phyloP scores from a whole-genome alignment of 2,888 invertebrate genomes.

The Chirona hameri region DNA sequence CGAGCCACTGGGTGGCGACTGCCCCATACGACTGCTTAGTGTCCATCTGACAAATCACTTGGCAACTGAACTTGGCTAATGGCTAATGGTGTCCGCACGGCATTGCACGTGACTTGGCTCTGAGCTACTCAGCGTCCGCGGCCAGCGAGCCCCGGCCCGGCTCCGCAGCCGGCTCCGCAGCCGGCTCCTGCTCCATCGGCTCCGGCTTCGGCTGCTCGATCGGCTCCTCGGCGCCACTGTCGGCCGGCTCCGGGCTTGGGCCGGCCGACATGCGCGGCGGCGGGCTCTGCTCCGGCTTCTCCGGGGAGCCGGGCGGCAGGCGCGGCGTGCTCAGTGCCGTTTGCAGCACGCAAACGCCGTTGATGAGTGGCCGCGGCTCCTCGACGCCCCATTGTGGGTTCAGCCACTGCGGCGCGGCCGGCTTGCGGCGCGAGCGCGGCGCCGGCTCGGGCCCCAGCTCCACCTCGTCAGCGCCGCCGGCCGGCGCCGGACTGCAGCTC shows the following conservation, averaged over 20 bases:
- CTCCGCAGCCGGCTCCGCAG: not conserved
- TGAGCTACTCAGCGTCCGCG: not conserved
- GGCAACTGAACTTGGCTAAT: slow-evolving; percentile 2
- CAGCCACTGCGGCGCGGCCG: slow-evolving; percentile 95
- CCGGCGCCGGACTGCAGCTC: not conserved
- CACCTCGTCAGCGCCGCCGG: slow-evolving; percentile 47
- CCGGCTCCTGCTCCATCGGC: not conserved
- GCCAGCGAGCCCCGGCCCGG: not conserved
- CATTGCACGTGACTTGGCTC: not conserved
- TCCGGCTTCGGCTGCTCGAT: slow-evolving; percentile 10
- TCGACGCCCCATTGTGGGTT: slow-evolving; percentile 73
- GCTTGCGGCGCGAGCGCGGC: slow-evolving; percentile 73
- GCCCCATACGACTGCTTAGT: not conserved
- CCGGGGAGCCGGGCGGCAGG: not conserved
- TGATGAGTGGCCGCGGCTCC: slow-evolving; percentile 61
- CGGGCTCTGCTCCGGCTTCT: slow-evolving; percentile 38
- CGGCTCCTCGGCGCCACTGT: not conserved
- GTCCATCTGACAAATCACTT: not conserved
- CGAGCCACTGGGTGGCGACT: not conserved
- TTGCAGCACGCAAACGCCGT: slow-evolving; percentile 89
- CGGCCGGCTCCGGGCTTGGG: not conserved
- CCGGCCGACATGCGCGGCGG: slow-evolving; percentile 9
- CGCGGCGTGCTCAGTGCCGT: slow-evolving; percentile 63
- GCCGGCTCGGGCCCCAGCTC: slow-evolving; percentile 38
- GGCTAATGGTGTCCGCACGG: not conserved